Base-by-base conservation (phyloP, 2,888 invertebrate genomes). In the Rhagonycha lutea region DNA sequence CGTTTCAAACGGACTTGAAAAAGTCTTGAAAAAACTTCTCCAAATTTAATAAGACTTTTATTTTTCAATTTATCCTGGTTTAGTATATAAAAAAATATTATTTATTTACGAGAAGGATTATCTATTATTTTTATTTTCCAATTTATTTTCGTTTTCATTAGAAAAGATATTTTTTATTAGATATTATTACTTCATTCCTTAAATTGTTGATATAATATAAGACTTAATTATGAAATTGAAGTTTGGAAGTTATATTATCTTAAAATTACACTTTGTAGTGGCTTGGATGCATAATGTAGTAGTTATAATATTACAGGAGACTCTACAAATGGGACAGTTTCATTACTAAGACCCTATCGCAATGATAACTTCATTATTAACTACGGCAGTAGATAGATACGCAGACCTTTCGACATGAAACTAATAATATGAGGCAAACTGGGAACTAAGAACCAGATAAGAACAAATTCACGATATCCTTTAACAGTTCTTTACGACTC, bases 351-450 rank as follows among this genome's bases (percentile, higher is more conserved):
- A 79, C 24, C 80, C 83, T 85, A 84, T 84, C 84, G 81, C 83
- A 82, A 84, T 84, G 85, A 84, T 85, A 85, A 85, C 84, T 83
- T 78, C 82, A 84, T 85, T 84, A 84, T 84, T 84, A 84, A 84
- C 84, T 83, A 81, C 82, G 82, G 81, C 79, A 81, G 78, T 79
- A 82, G 84, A 83, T 83, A 84, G 84, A 84, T 84, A 83, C 82
- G 83, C 83, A 79, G 83, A 83, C 84, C 84, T 84, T 83, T 83
- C 84, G 83, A 84, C 84, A 82, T 81, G 80, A 76, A 81, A 81
- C 82, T 83, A 83, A 82, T 80, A 82, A 78, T 78, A 71, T 74
- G 68, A 70, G 74, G 69, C 76, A 68, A 70, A 72, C 71, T 74
- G 74, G 74, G 65, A 72, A 69, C 69, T 62, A 65, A 47, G 71